Base-by-base conservation (phyloP, 2,113 vertebrate genomes). In the Heliornis fulica region DNA sequence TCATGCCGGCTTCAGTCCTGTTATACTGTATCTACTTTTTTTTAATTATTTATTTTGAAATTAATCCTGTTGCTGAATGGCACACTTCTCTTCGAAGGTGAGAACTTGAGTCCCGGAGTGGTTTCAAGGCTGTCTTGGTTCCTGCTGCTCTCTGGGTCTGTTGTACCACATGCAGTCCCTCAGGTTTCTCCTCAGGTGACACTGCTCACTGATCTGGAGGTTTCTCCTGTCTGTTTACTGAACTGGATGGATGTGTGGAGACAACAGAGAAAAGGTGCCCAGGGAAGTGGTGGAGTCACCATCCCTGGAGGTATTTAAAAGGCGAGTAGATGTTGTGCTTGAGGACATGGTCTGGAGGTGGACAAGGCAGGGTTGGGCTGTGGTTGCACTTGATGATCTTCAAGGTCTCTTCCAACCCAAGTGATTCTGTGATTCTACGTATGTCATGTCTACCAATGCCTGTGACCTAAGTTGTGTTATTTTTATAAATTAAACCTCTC, bases 401-500 rank as follows among this genome's bases (percentile, higher is more conserved):
- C n/a, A n/a, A n/a, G n/a, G n/a, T n/a, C n/a, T n/a, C n/a, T n/a
- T n/a, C n/a, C n/a, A n/a, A n/a, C n/a, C n/a, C n/a, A n/a, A n/a
- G n/a, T n/a, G n/a, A n/a, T n/a, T n/a, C n/a, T n/a, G n/a, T n/a
- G n/a, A n/a, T n/a, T n/a, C n/a, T n/a, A n/a, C n/a, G n/a, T n/a
- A n/a, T n/a, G n/a, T n/a, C n/a, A n/a, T n/a, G n/a, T n/a, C n/a
- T n/a, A n/a, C n/a, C n/a, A n/a, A n/a, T n/a, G n/a, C 95, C 26
- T 32, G 82, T 86, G 97, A 93, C 96, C 95, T 87, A 51, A 92
- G 89, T 93, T 95, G 90, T 96, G 88, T 96, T 97, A 91, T 96
- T 97, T 97, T 97, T 97, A 85, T 96, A 96, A 96, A 97, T 91
- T 96, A 97, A 98, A 96, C 66, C 80, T 65, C 75, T 29, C 87